phyloP scores from a whole-genome alignment of 2,113 vertebrate species.

The Oryzias curvinotus region DNA sequence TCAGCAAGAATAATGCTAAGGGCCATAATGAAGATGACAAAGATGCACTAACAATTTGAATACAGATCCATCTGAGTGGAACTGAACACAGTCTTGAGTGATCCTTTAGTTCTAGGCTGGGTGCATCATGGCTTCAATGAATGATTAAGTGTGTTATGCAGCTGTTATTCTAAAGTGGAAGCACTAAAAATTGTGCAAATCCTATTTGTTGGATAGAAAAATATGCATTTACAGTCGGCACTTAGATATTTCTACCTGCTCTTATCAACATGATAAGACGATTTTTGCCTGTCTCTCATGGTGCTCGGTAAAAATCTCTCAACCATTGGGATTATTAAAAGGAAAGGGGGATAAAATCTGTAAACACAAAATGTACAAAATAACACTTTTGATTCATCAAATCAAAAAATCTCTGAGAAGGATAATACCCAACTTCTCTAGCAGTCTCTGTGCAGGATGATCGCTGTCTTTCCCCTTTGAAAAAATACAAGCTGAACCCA shows the following conservation, averaged over 20 bases:
- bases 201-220: conserved; percentile 13
- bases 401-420: conserved; percentile 13
- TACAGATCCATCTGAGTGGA: not conserved
- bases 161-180: conserved; percentile 5
- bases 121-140: not conserved
- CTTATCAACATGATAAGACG: conserved; percentile 73
- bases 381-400: conserved; percentile 16
- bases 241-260: conserved; percentile 29
- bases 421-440: not conserved
- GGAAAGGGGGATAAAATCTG: conserved; percentile 12
- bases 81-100: not conserved
- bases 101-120: not conserved
- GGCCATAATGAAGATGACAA: too few species aligned
- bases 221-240: conserved; percentile 8
- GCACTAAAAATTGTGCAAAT: conserved; percentile 22
- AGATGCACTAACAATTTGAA: too few species aligned
- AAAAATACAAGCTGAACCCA: not conserved
- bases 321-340: conserved; percentile 10
- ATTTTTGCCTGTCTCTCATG: conserved; percentile 27
- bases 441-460: not conserved
- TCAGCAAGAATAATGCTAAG: too few species aligned
- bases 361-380: conserved; percentile 22
- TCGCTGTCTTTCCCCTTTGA: not conserved
- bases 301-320: conserved; percentile 17
- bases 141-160: not conserved